Base-by-base conservation (phyloP, 2,113 vertebrate genomes). In the Connochaetes taurinus region DNA sequence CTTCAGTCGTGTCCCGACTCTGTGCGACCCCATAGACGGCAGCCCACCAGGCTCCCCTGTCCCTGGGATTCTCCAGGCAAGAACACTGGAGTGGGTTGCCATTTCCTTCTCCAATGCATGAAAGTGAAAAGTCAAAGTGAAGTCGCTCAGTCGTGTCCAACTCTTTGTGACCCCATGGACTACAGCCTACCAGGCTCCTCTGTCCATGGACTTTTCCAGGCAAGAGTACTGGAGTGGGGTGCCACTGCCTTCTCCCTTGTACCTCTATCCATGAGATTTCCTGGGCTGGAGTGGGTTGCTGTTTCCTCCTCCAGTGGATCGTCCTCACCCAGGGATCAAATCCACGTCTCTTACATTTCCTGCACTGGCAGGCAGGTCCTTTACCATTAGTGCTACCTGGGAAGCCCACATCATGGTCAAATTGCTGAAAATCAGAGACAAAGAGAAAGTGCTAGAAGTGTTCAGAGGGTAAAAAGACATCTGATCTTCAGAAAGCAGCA, bases 391-490 rank as follows among this genome's bases (percentile, higher is more conserved):
- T 74, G 36, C 67, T 40, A 25, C 10, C 11, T 74, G 36, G 67
- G 36, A 74, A 74, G 67, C 36, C 67, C 36, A 29, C 6, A 67
- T 47, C 33, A 78, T 58, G 76, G 12, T 93, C n/a, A 78, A 45
- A 91, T 55, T 91, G 29, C 87, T 94, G 31, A 87, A 91, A 93
- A 80, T 33, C 84, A 81, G 90, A 90, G 93, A 57, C 85, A 80
- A 78, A 74, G 67, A 76, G 58, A 67, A 96, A 67, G 52, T 57
- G 12, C 47, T 60, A 19, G 29, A 78, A 87, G 33, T 13, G 53
- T 47, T 47, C 52, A 64, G 92, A 84, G 58, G 50, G 14, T 74
- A 47, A 83, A 95, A 85, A 67, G 64, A 45, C 40, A 43, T 8
- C 33, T 53, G 19, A 78, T 78, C 43, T 76, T 90, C n/a, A 90